Base-by-base conservation (phyloP, 1,140 invertebrate genomes). In the Lepidurus couesii region DNA sequence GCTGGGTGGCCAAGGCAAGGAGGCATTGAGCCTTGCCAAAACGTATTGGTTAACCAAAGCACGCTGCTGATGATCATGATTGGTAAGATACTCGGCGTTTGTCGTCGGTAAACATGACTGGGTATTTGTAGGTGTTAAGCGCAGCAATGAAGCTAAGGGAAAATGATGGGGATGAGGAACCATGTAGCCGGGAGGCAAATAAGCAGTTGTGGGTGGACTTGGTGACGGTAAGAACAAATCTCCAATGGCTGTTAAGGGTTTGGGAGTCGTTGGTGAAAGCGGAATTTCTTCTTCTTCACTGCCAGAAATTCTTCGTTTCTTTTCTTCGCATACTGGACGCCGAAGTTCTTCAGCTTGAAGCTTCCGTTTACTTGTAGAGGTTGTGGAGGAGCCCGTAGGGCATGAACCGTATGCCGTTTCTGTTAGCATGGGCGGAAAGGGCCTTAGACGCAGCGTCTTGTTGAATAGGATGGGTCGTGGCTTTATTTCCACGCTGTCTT, bases 401-500 rank as follows among this genome's bases (percentile, higher is more conserved):
- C 43, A 76, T 21, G 75, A 76, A 76, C 43, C 45, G 43, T 65
- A 65, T 16, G 16, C 21, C 16, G 13, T 7, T 65, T 65, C 53
- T 9, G 81, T 80, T 80, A 82, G 81, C 79, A 83, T 82, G n/a
- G 81, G 81, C 74, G 81, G 82, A 24, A 80, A 76, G 26, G 77
- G 77, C 75, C 76, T 78, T 42, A 81, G 81, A 79, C 82, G 77
- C 16, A 75, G 26, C 6, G 44, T 11, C 44, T 45, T 65, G 3
- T 90, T 89, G 42, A 76, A 76, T 73, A 80, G 73, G 53, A 92
- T 91, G 7, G 92, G 86, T 21, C 86, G 87, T 2, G 89, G 86
- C 80, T 90, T 89, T 11, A 90, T 89, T 81, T 92, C 89, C 1
- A 92, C 89, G 75, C 91, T 92, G 84, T 93, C 92, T 81, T 93